Conservation (phyloP, 2,888 invertebrate species). For the Chelonus formosanus region DNA sequence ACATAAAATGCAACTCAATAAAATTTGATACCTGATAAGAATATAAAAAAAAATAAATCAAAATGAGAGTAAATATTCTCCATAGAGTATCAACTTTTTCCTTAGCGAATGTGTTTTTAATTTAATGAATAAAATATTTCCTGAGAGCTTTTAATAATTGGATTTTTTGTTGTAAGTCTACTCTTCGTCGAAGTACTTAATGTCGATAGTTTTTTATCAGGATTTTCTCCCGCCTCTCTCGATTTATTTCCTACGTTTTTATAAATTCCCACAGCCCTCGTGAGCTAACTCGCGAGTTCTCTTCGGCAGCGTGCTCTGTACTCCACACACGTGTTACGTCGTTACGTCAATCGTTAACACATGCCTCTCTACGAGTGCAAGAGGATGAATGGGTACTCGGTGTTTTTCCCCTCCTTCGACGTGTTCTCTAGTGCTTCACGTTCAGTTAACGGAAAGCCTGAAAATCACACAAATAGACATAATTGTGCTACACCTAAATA, state of each 20-base stretch:
- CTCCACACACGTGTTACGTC: conserved; percentile 51
- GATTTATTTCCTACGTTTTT: conserved; percentile 10
- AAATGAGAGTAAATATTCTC: too few relatives aligned
- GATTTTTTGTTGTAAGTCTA: too few relatives aligned
- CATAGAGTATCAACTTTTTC: too few relatives aligned
- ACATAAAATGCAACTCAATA: too few relatives aligned
- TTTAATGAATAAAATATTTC: too few relatives aligned
- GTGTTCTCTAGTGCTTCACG: neutral
- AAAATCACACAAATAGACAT: too few relatives aligned
- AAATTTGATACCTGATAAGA: too few relatives aligned
- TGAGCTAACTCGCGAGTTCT: conserved; percentile 1
- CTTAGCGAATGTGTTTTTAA: too few relatives aligned
- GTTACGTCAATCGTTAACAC: conserved; percentile 56
- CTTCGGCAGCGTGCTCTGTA: conserved; percentile 32
- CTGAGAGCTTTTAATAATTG: too few relatives aligned
- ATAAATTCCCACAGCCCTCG: conserved; percentile 10
- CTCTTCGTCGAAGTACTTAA: conserved; percentile 2
- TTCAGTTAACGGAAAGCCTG: too few relatives aligned
- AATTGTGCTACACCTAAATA: too few relatives aligned
- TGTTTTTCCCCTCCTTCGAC: neutral
- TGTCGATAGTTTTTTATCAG: conserved; percentile 2
- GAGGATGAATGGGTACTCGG: conserved; percentile 38
- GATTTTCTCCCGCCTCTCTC: neutral
- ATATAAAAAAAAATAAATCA: too few relatives aligned
- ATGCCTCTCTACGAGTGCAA: conserved; percentile 39